A percentile compares a stretch with the other conserved stretches of the same genome.
phyloP scores from a whole-genome alignment of 2,888 invertebrate species.

The Magallana nippona region DNA sequence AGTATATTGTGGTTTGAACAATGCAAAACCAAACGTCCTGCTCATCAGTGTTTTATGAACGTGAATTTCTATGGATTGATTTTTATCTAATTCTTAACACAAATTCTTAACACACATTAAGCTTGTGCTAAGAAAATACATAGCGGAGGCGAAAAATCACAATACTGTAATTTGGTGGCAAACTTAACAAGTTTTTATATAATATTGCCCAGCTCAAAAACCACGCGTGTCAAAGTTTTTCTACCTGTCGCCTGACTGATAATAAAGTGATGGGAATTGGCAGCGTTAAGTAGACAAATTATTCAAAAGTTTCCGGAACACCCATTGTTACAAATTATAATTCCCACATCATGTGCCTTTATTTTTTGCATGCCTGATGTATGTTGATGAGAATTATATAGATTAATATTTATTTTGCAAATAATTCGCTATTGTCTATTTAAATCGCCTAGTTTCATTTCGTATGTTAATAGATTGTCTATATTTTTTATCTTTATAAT shows the following conservation, averaged over 20 bases:
- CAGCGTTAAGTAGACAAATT: constrained; percentile 26
- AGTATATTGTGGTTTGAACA: no score
- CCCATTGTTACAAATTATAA: constrained; percentile 24
- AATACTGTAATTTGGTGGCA: no score
- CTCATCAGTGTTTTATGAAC: no score
- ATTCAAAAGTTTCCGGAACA: constrained; percentile 27
- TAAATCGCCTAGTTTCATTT: not conserved
- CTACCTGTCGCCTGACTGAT: not conserved
- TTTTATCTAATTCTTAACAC: no score
- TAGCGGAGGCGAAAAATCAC: no score
- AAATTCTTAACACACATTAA: no score
- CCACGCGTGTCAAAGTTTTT: not conserved
- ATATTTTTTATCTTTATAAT: not conserved
- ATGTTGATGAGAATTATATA: constrained; percentile 26
- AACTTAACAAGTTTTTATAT: no score
- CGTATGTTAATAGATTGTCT: constrained; percentile 9
- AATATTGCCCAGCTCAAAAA: no score
- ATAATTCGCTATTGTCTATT: constrained; percentile 27
- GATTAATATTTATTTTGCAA: constrained; percentile 1
- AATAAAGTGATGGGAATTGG: constrained; percentile 9
- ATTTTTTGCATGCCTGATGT: not conserved
- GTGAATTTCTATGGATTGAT: no score
- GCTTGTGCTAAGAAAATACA: no score
- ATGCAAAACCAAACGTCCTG: no score
- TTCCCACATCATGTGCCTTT: not conserved